Evolutionary conservation across 1,140 invertebrate genomes (phyloP), one percentile per base, ranked within the genome.

Genomic region (Diachasma alloeum): DNA sequence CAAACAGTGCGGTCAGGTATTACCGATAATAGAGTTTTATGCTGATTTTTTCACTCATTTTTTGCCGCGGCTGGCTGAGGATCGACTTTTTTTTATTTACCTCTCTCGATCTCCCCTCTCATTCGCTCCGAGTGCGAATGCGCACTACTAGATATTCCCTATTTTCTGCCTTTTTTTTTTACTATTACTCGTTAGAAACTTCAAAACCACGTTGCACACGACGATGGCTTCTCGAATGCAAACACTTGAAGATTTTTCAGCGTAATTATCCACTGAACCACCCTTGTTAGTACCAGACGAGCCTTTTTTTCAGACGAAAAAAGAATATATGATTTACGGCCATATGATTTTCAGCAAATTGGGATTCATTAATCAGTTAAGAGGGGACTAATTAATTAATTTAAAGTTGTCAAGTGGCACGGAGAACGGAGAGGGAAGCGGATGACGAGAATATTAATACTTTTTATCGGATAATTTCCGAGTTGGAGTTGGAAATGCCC

Each of bases 161-260:
- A 17, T 63, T 63, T 59, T 59, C 22, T 59, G 4, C n/a, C 10
- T 59, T 59, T 59, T 11, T 11, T 22, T 26, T 26, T 63, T 63
- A 31, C 26, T 63, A 63, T 31, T 15, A 15, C 22, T 26, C 22
- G 59, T 24, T 24, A 31, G 13, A 31, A 26, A 19, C 24, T 63
- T 63, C 22, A 63, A 63, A 63, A 68, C 66, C 36, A 39, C 24
- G 13, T 4, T 22, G 53, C 53, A 59, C 53, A 59, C 59, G 59
- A 63, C 59, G 59, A 63, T 8, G 26, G 59, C 36, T 17, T 8
- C 36, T 42, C 36, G 31, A 68, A 68, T 68, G 66, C 66, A 68
- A 68, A 68, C 66, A 68, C 66, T 68, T 39, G 31, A 68, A 6
- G 31, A 68, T 68, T 68, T 68, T 68, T 68, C 66, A 39, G 36